These are phyloP conservation scores for Noturus placidus DNA, from an alignment of 2,113 vertebrate species.

Conservation along the genomic window DNA sequence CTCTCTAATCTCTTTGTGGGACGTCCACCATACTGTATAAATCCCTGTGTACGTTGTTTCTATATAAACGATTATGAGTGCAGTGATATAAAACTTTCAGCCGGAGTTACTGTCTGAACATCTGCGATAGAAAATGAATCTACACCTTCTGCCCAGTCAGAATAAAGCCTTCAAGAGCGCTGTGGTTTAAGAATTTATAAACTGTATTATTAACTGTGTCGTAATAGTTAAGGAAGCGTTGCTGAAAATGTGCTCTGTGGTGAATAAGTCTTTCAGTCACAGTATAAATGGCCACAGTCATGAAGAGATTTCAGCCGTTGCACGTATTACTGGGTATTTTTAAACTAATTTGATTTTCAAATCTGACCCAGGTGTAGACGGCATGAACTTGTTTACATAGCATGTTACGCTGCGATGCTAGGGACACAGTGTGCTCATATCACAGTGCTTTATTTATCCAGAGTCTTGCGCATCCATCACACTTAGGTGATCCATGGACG, in stretches of 20 bases:
- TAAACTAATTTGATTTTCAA: constrained; percentile 3
- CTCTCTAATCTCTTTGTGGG: too few species aligned
- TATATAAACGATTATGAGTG: background rate
- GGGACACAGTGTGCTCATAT: background rate
- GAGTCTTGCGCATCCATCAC: background rate
- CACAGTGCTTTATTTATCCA: background rate
- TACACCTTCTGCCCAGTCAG: background rate
- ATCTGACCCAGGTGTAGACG: constrained; percentile 6
- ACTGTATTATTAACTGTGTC: background rate
- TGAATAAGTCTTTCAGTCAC: background rate
- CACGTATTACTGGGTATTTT: background rate
- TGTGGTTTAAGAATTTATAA: background rate
- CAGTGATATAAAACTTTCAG: background rate
- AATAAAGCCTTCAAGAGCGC: background rate
- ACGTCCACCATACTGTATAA: background rate
- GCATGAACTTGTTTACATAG: background rate
- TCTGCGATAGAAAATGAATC: background rate
- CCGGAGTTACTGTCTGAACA: background rate
- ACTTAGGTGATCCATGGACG: background rate
- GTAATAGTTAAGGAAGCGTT: background rate
- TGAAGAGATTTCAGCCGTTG: constrained; percentile 1
- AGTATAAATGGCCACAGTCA: background rate
- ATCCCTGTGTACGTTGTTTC: background rate
- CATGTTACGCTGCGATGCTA: background rate
- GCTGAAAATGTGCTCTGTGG: background rate